These are phyloP conservation scores for Apis laboriosa DNA, from an alignment of 1,140 invertebrate species.

Conservation along the genomic window DNA sequence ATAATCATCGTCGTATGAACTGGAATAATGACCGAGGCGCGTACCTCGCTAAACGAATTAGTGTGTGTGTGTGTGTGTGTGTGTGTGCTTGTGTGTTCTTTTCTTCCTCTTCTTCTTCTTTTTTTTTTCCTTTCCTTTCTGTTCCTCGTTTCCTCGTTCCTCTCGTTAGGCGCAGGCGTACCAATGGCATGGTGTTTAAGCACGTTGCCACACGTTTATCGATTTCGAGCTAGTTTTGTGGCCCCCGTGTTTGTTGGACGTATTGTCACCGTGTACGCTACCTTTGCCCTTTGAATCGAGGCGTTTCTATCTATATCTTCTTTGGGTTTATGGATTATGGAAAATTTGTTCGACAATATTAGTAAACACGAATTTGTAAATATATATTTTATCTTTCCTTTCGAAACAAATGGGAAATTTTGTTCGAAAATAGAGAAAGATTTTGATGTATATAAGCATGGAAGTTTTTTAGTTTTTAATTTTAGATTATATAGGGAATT, in stretches of 20 bases:
- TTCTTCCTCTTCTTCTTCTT: not conserved
- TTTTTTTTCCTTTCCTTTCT: constrained; percentile 23
- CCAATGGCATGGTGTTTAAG: constrained; percentile 40
- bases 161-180: constrained; percentile 60
- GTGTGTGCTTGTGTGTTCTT: constrained; percentile 16
- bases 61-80: constrained; percentile 13
- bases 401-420: too few species aligned
- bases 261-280: constrained; percentile 1
- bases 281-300: constrained; percentile 22
- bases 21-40: constrained; percentile 55
- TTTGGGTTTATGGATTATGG: not conserved
- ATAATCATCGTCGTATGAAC: constrained; percentile 63
- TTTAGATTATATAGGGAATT: too few species aligned
- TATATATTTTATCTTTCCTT: too few species aligned
- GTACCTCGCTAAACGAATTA: constrained; percentile 66
- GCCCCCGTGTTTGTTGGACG: not conserved
- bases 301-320: not conserved
- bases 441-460: not conserved
- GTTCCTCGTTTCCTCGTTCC: constrained; percentile 28
- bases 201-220: constrained; percentile 56
- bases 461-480: too few species aligned
- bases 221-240: constrained; percentile 49
- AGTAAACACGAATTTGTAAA: too few species aligned
- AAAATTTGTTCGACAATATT: not conserved
- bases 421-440: too few species aligned